Percentiles rank a stretch among this genome's conserved stretches.
These are phyloP conservation scores for Monoplex corrugatus DNA, from an alignment of 2,888 invertebrate genomes.

Conservation along the genomic window DNA sequence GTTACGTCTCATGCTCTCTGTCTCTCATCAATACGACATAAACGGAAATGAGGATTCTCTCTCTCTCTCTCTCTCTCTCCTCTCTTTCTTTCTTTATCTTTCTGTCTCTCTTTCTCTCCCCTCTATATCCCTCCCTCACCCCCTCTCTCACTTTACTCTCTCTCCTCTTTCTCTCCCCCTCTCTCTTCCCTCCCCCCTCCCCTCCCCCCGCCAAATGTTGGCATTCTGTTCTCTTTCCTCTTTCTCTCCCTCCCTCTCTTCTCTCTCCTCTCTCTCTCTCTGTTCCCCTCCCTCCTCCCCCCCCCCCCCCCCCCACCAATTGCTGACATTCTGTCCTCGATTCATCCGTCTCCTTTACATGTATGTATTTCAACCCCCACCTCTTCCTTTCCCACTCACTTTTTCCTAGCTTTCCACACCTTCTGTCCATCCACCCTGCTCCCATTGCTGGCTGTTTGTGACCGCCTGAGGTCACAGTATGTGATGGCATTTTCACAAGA, in stretches of 20 bases:
- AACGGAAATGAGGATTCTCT: no score
- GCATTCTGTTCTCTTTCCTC: neutral
- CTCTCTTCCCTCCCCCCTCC: neutral
- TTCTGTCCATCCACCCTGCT: neutral
- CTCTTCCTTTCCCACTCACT: neutral
- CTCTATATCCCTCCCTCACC: neutral
- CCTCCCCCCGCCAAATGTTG: neutral
- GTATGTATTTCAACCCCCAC: no score
- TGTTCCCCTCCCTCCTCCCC: neutral
- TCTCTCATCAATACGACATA: no score
- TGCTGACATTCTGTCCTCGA: no score
- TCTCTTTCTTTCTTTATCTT: no score
- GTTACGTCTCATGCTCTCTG: no score
- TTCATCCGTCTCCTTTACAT: no score
- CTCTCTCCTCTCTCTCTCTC: neutral
- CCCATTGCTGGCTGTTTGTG: no score
- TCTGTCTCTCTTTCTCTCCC: neutral
- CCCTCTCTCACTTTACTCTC: neutral
- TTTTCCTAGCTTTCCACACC: neutral
- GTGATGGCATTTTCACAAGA: no score
- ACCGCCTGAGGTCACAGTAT: no score
- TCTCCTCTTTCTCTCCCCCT: neutral
- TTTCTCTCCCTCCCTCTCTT: constrained; percentile 2
- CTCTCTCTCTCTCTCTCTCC: constrained; percentile 19
- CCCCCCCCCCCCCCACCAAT: neutral